phyloP scores from a whole-genome alignment of 1,140 invertebrate species.

The Listronotus bonariensis region DNA sequence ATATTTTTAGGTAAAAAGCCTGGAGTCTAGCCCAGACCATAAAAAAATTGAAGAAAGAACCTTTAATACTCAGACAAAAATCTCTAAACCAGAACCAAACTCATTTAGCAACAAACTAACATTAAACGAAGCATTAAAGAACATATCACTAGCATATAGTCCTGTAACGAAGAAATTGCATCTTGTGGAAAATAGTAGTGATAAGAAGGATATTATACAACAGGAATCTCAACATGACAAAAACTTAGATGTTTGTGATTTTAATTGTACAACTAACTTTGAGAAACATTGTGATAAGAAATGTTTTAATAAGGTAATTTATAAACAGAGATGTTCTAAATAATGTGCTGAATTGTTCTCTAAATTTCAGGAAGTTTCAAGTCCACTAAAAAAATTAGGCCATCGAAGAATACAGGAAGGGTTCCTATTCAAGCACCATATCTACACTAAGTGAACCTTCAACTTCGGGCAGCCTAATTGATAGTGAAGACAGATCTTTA shows the following conservation, averaged over 20 bases:
- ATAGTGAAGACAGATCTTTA: constrained; percentile 55
- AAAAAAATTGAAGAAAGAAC: constrained; percentile 30
- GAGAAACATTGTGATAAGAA: constrained; percentile 25
- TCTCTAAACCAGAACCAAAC: constrained; percentile 24
- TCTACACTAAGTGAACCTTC: constrained; percentile 61
- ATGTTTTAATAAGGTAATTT: constrained; percentile 3
- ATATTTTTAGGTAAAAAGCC: constrained; percentile 37
- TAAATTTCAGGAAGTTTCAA: constrained; percentile 33
- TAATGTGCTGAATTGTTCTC: constrained; percentile 27
- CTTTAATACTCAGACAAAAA: constrained; percentile 37
- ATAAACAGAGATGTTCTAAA: background rate
- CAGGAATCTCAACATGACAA: constrained; percentile 36
- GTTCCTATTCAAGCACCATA: constrained; percentile 60
- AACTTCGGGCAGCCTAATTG: constrained; percentile 57
- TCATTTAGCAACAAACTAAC: constrained; percentile 46
- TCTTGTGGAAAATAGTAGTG: constrained; percentile 41
- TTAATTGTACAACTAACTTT: constrained; percentile 21
- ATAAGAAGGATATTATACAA: constrained; percentile 33
- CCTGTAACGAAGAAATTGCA: constrained; percentile 59
- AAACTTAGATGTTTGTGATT: constrained; percentile 11
- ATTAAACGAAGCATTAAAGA: constrained; percentile 59
- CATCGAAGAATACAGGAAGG: constrained; percentile 56
- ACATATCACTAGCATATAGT: constrained; percentile 61
- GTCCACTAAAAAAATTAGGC: constrained; percentile 51
- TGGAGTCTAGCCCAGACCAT: constrained; percentile 34